Evolutionary conservation across 2,113 vertebrate genomes (phyloP), one percentile per base, ranked within the genome.

Genomic region (Neodon shergylaensis): DNA sequence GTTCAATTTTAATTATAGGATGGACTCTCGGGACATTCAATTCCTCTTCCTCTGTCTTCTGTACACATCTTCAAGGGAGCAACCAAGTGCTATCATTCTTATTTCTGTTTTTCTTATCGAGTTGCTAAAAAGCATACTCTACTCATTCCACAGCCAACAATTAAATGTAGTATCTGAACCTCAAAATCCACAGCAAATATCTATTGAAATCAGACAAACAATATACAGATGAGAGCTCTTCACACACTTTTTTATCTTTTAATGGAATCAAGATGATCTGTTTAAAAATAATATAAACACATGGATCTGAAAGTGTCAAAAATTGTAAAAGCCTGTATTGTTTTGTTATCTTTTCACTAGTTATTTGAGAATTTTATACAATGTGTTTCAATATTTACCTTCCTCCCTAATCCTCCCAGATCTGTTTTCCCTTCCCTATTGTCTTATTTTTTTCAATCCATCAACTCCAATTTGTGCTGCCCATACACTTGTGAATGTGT

Each of bases 141-240:
- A 76, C 76, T 42, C 9, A 83, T 13, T 65, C 49, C 70, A 5
- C 22, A 83, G 54, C 83, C 70, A 90, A 93, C 4, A 93, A 73
- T 73, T n/a, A 78, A 94, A 92, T 17, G 74, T 47, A 47, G 19
- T 49, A 78, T 28, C 42, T 72, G 36, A 68, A 2, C 81, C 42
- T 68, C 70, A 85, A 81, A 90, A 54, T 2, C 11, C 31, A 58
- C n/a, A 47, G 72, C 24, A 88, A 93, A 65, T 31, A 19, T 90
- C 77, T 66, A 19, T 3, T 92, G 44, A 92, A 90, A 87, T 90
- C 68, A 96, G 54, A 87, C 81, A 39, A 94, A 86, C 0, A 81
- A 90, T 47, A 72, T 65, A 22, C 58, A 54, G 11, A 42, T 82
- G 22, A 65, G 26, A 91, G 39, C 63, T 87, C 68, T 44, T 94